Evolutionary conservation across 2,888 invertebrate species (phyloP).

Genomic region (Coelopa pilipes): DNA sequence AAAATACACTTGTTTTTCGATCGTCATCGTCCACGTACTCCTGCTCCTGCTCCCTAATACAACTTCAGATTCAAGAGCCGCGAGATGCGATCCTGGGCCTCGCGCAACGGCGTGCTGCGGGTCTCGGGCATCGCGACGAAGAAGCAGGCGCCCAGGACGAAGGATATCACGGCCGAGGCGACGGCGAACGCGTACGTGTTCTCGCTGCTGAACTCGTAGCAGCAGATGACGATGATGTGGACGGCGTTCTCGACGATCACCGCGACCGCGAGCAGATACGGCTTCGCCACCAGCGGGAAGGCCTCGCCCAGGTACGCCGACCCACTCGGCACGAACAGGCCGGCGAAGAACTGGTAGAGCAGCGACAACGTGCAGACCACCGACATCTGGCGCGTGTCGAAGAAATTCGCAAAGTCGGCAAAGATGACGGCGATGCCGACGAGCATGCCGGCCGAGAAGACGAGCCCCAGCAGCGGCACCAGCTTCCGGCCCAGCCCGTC

Average conservation of each 20-base stretch:
- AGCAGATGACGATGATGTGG: constrained; percentile 50
- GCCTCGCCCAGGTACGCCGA: constrained; percentile 57
- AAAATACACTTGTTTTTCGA: too few species aligned
- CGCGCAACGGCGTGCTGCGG: constrained; percentile 44
- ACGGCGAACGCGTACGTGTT: not conserved
- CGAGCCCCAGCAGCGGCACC: constrained; percentile 46
- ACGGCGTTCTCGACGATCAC: constrained; percentile 49
- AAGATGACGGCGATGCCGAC: constrained; percentile 50
- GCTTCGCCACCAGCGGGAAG: constrained; percentile 54
- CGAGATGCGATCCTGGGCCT: constrained; percentile 44
- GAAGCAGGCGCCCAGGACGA: constrained; percentile 39
- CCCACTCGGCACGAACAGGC: constrained; percentile 50
- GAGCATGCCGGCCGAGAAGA: constrained; percentile 51
- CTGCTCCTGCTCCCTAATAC: not conserved
- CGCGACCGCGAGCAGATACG: constrained; percentile 49
- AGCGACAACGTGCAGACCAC: constrained; percentile 46
- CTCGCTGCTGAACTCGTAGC: not conserved
- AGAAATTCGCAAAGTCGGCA: constrained; percentile 25
- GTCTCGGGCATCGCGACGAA: constrained; percentile 50
- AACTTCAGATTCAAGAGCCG: not conserved
- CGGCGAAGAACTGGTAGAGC: constrained; percentile 55
- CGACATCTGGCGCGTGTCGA: constrained; percentile 41
- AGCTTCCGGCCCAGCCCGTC: constrained; percentile 53
- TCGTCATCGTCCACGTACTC: too few species aligned
- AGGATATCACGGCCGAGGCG: not conserved